These are phyloP conservation scores for Hippocampus kuda DNA, from an alignment of 2,797 vertebrate species.

Conservation along the genomic window DNA sequence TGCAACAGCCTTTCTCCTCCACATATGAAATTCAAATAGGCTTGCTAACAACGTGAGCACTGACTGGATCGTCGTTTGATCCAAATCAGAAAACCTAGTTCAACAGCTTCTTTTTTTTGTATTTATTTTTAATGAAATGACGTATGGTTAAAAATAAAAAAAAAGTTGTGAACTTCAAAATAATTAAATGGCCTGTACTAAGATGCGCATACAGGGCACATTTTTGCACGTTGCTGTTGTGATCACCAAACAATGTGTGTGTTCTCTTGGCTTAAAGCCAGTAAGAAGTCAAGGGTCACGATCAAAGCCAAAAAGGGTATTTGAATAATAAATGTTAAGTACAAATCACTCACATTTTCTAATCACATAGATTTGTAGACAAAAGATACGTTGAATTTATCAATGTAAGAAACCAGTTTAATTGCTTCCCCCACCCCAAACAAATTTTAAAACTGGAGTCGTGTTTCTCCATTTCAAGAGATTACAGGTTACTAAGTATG, in stretches of 20 bases:
- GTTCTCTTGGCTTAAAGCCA: constrained; percentile 37
- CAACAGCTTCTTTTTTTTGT: background rate
- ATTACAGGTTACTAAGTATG: constrained; percentile 23
- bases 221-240: background rate
- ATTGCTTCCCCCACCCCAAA: background rate
- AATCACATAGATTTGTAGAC: background rate
- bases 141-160: too few species aligned
- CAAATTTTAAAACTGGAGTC: background rate
- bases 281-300: constrained; percentile 61
- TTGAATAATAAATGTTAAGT: constrained; percentile 21
- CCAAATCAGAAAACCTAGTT: background rate
- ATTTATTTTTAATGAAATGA: background rate
- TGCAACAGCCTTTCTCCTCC: constrained; percentile 23
- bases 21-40: constrained; percentile 38
- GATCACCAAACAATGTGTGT: background rate
- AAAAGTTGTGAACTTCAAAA: too few species aligned
- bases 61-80: constrained; percentile 16
- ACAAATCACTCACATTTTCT: constrained; percentile 11
- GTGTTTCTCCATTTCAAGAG: background rate
- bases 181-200: background rate
- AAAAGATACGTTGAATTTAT: background rate
- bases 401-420: background rate
- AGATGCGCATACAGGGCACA: too few species aligned
- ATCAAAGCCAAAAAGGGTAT: constrained; percentile 49
- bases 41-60: constrained; percentile 22